Evolutionary conservation across 1,140 invertebrate genomes (phyloP).

Genomic region (Calycopis cecrops): DNA sequence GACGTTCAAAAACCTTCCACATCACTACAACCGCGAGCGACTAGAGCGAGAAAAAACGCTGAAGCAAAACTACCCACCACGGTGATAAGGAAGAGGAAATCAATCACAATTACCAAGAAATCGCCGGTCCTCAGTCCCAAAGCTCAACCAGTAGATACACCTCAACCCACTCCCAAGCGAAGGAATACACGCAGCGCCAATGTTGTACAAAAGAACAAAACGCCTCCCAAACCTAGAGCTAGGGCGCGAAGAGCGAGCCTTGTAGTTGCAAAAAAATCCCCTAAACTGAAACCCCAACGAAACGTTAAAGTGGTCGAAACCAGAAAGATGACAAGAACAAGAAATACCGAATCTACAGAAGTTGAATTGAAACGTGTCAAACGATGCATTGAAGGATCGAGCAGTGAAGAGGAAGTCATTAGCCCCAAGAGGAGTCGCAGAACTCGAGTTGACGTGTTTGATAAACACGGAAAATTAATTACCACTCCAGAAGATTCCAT

Average conservation of each 20-base stretch:
- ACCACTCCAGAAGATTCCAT: too few relatives aligned
- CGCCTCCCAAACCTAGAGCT: slow-evolving; percentile 12
- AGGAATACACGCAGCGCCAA: slow-evolving; percentile 12
- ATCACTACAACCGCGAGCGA: slow-evolving; percentile 10
- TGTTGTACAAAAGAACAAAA: slow-evolving; percentile 11
- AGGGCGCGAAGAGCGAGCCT: neutral
- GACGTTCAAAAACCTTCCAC: slow-evolving; percentile 6
- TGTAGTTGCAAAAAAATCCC: neutral
- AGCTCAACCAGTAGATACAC: neutral
- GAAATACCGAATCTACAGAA: slow-evolving; percentile 17
- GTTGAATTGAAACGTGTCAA: neutral
- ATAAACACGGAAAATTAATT: too few relatives aligned
- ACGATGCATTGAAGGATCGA: too few relatives aligned
- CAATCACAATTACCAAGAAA: slow-evolving; percentile 33
- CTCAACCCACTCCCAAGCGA: slow-evolving; percentile 1
- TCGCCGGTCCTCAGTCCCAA: slow-evolving; percentile 28
- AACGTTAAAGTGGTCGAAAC: neutral
- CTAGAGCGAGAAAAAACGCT: slow-evolving; percentile 15
- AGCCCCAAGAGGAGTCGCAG: too few relatives aligned
- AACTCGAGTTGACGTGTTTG: too few relatives aligned
- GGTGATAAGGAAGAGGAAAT: slow-evolving; percentile 24
- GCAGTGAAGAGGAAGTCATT: too few relatives aligned
- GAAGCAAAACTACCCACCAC: slow-evolving; percentile 15
- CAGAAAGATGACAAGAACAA: slow-evolving; percentile 18
- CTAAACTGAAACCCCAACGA: slow-evolving; percentile 10